Conservation (phyloP, 2,113 vertebrate species). For the Lophura nycthemera region DNA sequence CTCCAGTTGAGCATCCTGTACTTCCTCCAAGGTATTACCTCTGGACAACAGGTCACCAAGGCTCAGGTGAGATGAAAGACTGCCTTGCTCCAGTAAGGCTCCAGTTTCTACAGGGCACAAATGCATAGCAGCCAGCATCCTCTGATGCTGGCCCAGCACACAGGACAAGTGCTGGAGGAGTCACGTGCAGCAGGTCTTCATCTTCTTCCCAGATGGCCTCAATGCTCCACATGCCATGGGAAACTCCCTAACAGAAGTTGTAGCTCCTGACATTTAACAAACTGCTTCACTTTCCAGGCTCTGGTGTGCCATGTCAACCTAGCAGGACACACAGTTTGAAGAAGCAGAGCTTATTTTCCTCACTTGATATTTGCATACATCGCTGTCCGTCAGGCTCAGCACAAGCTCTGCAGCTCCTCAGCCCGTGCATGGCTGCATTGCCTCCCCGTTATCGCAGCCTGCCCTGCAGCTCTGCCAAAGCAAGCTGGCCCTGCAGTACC, state of each 20-base stretch:
- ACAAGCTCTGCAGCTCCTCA: neutral
- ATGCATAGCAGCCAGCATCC: neutral
- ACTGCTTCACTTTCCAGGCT: neutral
- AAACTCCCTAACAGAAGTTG: neutral
- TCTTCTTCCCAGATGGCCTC: neutral
- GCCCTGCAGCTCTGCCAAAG: neutral
- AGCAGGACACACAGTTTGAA: neutral
- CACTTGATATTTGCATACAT: slow-evolving; percentile 15
- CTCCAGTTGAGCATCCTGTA: neutral
- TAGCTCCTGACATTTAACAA: neutral
- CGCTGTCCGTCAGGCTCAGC: neutral
- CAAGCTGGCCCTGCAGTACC: slow-evolving; percentile 44
- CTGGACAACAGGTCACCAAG: neutral
- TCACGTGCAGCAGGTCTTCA: neutral
- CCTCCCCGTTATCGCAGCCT: neutral
- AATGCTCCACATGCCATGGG: neutral
- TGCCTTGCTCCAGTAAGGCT: neutral
- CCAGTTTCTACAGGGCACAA: neutral
- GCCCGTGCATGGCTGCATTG: fast-evolving
- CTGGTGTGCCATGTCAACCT: neutral
- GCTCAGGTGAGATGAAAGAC: neutral
- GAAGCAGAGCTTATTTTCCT: slow-evolving; percentile 2
- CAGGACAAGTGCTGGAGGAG: neutral
- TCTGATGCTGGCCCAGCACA: neutral
- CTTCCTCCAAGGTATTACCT: neutral